Percentiles rank a stretch among this genome's conserved stretches.
Evolutionary conservation across 2,113 vertebrate genomes (phyloP).

Genomic region (Notiomystis cincta): DNA sequence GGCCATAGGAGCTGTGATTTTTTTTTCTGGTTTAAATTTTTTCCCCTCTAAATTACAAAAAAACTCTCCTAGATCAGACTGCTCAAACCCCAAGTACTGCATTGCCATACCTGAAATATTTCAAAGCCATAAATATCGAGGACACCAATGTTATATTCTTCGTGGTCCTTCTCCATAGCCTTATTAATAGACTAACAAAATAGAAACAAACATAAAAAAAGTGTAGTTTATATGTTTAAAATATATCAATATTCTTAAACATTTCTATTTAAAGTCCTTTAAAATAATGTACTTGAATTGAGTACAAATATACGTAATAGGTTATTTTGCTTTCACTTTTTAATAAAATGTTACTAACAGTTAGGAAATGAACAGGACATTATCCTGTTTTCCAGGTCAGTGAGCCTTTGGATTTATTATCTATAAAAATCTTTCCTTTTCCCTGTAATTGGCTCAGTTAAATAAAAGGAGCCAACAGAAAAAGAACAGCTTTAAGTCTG

Average conservation of each 20-base stretch:
- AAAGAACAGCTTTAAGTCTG: not conserved
- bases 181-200: slow-evolving; percentile 91
- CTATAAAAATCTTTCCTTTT: not conserved
- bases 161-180: slow-evolving; percentile 93
- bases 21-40: not conserved
- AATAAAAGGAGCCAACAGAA: not conserved
- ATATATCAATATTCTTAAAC: not conserved
- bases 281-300: not conserved
- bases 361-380: not conserved
- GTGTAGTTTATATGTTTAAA: not conserved
- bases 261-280: not conserved
- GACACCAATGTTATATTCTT: slow-evolving; percentile 92
- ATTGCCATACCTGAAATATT: slow-evolving; percentile 89
- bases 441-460: not conserved
- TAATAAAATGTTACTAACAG: not conserved
- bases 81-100: not conserved
- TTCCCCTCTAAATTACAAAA: not conserved
- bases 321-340: not conserved
- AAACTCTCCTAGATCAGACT: not conserved
- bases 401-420: not conserved
- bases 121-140: slow-evolving; percentile 99
- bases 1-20: not conserved
- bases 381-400: not conserved
- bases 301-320: not conserved
- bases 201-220: not conserved